These are phyloP conservation scores for Nycticebus coucang DNA, from an alignment of 2,113 vertebrate species.

Conservation along the genomic window DNA sequence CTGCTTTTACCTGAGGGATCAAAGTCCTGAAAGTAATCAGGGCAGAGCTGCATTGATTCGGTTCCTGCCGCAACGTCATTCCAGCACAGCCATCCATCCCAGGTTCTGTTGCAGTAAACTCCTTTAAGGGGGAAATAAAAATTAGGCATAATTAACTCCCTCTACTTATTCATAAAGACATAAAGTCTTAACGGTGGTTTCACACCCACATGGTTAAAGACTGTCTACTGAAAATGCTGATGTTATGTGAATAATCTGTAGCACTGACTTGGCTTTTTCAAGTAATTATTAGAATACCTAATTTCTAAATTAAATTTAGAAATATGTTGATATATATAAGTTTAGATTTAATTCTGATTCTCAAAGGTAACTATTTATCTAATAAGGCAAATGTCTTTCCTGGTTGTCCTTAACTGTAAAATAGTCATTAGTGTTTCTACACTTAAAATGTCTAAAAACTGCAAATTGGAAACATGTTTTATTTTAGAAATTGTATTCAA, in stretches of 20 bases:
- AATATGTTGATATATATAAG: neutral
- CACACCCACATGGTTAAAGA: neutral
- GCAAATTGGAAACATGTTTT: neutral
- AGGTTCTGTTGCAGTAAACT: slow-evolving; percentile 93
- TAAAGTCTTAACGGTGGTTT: neutral
- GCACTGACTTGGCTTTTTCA: neutral
- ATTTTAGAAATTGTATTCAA: slow-evolving; percentile 26
- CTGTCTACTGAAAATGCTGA: neutral
- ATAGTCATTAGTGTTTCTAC: neutral
- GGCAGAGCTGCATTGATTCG: slow-evolving; percentile 91
- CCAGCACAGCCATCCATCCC: slow-evolving; percentile 99
- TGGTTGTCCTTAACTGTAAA: neutral
- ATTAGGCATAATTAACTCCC: too few relatives aligned
- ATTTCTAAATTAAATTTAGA: neutral
- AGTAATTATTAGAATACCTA: neutral
- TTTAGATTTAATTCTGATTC: neutral
- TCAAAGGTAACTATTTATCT: neutral
- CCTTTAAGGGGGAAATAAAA: slow-evolving; percentile 81
- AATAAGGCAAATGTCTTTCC: neutral
- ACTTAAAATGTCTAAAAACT: neutral
- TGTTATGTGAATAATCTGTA: neutral
- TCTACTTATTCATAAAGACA: neutral
- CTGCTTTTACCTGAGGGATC: slow-evolving; percentile 92
- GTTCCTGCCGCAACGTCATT: slow-evolving; percentile 90
- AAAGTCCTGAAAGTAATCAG: slow-evolving; percentile 98